phyloP scores from a whole-genome alignment of 2,113 vertebrate species.

The Elanoides forficatus region DNA sequence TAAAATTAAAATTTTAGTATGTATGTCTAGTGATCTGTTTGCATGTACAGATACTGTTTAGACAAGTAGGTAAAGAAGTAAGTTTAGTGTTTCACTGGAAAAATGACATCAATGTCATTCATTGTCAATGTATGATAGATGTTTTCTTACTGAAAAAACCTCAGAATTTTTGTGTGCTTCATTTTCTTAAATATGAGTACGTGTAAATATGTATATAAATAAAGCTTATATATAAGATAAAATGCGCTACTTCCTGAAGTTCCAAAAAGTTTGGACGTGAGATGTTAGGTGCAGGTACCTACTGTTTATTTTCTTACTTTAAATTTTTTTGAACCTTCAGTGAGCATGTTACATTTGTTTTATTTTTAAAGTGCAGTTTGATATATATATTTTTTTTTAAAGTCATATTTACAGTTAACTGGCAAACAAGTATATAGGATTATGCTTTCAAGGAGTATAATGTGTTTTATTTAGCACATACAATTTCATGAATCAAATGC shows the following conservation, averaged over 20 bases:
- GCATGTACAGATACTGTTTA: not conserved
- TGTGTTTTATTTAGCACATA: not conserved
- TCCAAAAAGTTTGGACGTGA: not conserved
- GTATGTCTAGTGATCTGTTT: not conserved
- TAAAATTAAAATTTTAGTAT: not conserved
- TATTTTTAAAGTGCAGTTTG: not conserved
- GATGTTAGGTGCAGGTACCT: not conserved
- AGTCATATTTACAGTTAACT: not conserved
- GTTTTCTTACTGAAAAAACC: not conserved
- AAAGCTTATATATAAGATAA: not conserved
- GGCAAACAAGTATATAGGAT: not conserved
- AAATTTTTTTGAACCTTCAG: not conserved
- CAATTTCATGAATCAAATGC: not conserved
- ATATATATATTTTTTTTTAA: not conserved
- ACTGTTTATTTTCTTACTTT: not conserved
- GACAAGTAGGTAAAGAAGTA: not conserved
- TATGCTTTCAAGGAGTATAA: not conserved
- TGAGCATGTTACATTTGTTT: not conserved
- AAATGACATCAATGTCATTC: rapidly evolving
- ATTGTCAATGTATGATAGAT: not conserved
- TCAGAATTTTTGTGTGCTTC: not conserved
- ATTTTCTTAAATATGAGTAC: not conserved
- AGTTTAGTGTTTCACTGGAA: not conserved
- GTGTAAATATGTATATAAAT: not conserved
- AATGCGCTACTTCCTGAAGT: not conserved